phyloP scores from a whole-genome alignment of 2,113 vertebrate genomes.

The Gnathonemus echidnorhynchus region DNA sequence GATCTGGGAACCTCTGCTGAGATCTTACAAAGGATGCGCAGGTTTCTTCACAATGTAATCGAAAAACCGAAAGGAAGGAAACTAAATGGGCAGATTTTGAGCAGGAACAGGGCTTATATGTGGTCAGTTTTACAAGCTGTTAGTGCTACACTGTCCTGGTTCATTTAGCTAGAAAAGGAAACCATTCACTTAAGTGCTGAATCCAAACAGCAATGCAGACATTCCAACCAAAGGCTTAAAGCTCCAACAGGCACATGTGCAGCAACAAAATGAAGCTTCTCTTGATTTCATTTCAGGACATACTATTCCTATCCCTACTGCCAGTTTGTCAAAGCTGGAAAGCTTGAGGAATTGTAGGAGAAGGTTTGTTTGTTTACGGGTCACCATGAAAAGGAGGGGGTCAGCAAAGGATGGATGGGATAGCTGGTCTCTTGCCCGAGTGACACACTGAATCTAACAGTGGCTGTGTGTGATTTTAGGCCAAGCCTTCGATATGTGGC shows the following conservation, averaged over 20 bases:
- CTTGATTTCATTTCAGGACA: background rate
- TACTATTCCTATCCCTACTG: background rate
- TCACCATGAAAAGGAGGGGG: background rate
- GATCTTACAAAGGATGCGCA: background rate
- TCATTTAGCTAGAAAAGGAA: background rate
- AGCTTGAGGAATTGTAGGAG: background rate
- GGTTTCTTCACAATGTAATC: background rate
- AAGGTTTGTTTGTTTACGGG: background rate
- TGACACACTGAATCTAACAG: conserved; percentile 46
- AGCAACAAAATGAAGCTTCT: background rate
- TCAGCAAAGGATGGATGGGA: background rate
- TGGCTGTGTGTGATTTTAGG: conserved; percentile 49
- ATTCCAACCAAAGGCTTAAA: background rate
- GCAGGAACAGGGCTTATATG: background rate
- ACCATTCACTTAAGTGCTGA: background rate
- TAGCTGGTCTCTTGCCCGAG: conserved; percentile 39
- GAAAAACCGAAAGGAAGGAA: background rate
- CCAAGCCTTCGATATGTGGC: conserved; percentile 44
- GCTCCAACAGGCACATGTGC: background rate
- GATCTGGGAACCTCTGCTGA: background rate
- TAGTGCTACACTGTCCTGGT: background rate
- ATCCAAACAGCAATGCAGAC: background rate
- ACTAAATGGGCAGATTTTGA: background rate
- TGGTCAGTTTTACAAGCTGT: background rate
- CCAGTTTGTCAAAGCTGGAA: background rate